These are phyloP conservation scores for Basileuterus tristriatus DNA, from an alignment of 2,797 vertebrate genomes.

Conservation along the genomic window DNA sequence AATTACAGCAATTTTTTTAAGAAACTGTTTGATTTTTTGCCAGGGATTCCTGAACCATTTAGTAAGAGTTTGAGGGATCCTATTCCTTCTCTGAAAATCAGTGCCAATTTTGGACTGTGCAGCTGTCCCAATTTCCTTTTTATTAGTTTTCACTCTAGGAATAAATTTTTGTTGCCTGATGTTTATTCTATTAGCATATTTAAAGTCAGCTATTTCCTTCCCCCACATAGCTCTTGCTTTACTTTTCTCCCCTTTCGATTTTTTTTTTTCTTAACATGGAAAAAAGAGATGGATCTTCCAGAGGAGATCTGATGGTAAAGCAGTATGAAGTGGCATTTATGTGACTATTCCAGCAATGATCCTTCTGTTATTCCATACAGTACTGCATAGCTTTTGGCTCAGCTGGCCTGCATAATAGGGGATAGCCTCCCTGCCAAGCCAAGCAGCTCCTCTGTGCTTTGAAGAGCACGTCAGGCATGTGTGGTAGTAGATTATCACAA, in stretches of 20 bases:
- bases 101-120: conserved; percentile 68
- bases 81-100: conserved; percentile 73
- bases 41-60: conserved; percentile 73
- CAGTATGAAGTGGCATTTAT: conserved; percentile 36
- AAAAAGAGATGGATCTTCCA: neutral
- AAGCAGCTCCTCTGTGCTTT: conserved; percentile 62
- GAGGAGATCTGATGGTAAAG: neutral
- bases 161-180: conserved; percentile 27
- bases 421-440: conserved; percentile 69
- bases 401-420: conserved; percentile 64
- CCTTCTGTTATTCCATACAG: conserved; percentile 61
- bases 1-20: conserved; percentile 66
- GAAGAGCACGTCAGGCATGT: conserved; percentile 65
- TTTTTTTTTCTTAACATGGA: neutral
- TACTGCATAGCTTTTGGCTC: conserved; percentile 51
- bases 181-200: conserved; percentile 25
- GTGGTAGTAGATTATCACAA: conserved; percentile 73
- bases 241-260: neutral
- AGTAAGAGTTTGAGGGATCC: conserved; percentile 73
- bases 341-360: conserved; percentile 57
- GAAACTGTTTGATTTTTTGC: conserved; percentile 75
- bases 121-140: conserved; percentile 75
- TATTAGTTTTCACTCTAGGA: conserved; percentile 63
- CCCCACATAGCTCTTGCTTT: neutral
- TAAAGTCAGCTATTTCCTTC: neutral